These are phyloP conservation scores for Chironomus striatipennis DNA, from an alignment of 1,140 invertebrate genomes.

Conservation along the genomic window DNA sequence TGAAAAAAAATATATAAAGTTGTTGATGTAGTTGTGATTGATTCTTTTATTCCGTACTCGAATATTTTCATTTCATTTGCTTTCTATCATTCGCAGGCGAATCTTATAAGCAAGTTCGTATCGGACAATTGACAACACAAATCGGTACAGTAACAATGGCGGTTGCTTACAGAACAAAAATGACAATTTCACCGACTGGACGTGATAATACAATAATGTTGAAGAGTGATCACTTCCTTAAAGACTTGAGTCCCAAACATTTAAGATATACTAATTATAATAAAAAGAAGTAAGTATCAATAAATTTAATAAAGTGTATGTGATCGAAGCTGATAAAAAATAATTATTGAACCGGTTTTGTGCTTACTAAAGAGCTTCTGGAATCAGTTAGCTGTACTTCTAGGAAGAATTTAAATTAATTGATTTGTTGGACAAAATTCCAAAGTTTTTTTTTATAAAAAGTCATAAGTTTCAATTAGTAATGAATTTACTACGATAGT, in stretches of 20 bases:
- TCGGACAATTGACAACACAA: slow-evolving; percentile 75
- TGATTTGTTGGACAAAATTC: no score
- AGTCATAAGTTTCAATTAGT: no score
- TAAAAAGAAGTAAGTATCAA: slow-evolving; percentile 24
- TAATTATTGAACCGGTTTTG: background rate
- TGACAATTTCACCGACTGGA: slow-evolving; percentile 72
- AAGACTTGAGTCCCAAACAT: slow-evolving; percentile 58
- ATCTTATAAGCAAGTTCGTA: slow-evolving; percentile 64
- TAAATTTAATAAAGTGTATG: background rate
- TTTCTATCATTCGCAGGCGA: slow-evolving; percentile 44
- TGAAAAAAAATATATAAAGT: background rate
- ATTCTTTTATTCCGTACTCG: slow-evolving; percentile 16
- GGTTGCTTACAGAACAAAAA: slow-evolving; percentile 77
- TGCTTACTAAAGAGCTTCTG: no score
- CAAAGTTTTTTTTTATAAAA: no score
- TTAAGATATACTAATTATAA: slow-evolving; percentile 40
- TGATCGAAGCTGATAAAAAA: background rate
- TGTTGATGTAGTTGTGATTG: background rate
- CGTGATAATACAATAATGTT: slow-evolving; percentile 63
- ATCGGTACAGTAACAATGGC: slow-evolving; percentile 68
- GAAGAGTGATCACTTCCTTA: slow-evolving; percentile 84
- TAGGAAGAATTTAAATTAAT: no score
- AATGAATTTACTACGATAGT: no score
- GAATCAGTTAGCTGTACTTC: no score
- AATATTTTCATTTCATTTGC: slow-evolving; percentile 25